A percentile compares a stretch with the other conserved stretches of the same genome.
phyloP scores from a whole-genome alignment of 2,888 invertebrate genomes.

The Sicus ferrugineus region DNA sequence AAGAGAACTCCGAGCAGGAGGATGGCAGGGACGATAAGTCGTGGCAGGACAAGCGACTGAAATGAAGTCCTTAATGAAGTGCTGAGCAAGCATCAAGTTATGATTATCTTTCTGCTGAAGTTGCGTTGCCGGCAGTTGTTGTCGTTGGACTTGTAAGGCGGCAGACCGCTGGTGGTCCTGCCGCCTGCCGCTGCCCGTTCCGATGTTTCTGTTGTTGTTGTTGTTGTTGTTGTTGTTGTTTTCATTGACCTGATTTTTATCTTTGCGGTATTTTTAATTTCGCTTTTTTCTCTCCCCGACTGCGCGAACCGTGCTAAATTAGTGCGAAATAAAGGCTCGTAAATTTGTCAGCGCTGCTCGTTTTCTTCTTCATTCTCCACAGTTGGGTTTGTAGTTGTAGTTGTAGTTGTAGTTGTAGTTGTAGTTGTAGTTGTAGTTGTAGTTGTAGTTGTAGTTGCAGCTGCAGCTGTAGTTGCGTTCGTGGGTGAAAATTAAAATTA shows the following conservation, averaged over 20 bases:
- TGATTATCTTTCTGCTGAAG: conserved; percentile 21
- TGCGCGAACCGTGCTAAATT: neutral
- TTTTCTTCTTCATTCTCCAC: conserved; percentile 1
- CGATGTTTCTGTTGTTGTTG: neutral
- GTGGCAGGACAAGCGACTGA: neutral
- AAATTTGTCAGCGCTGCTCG: conserved; percentile 36
- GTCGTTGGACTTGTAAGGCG: neutral
- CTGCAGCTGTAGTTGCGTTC: neutral
- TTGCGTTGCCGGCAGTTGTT: neutral
- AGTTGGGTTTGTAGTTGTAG: neutral
- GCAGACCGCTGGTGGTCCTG: too few relatives aligned
- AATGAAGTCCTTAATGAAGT: conserved; percentile 30
- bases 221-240: conserved; percentile 1
- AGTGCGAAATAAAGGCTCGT: conserved; percentile 35
- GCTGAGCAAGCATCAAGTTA: conserved; percentile 27
- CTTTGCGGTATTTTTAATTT: neutral
- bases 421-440: neutral
- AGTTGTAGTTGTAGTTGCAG: neutral
- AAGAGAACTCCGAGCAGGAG: neutral
- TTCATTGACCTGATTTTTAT: conserved; percentile 18
- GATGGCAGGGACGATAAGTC: neutral
- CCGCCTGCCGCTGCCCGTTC: neutral
- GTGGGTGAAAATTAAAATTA: neutral
- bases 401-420: too few relatives aligned
- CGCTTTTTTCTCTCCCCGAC: neutral